Evolutionary conservation across 2,113 vertebrate species (phyloP).

Genomic region (Mormyrus lacerda): DNA sequence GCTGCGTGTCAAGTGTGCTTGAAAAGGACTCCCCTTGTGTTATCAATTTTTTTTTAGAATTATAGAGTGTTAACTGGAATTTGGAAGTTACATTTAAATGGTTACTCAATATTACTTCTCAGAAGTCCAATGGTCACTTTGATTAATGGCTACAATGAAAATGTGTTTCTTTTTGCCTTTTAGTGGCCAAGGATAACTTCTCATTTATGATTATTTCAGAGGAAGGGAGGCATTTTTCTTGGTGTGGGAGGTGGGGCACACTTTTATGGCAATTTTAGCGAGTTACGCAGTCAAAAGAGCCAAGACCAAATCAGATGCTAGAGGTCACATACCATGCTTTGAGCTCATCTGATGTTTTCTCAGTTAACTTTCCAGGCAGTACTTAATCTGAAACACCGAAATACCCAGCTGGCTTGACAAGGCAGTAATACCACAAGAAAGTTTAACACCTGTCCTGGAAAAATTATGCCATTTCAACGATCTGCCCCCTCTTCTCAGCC

Average conservation of each 20-base stretch:
- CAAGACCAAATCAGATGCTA: not conserved
- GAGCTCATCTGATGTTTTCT: not conserved
- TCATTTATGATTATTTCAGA: not conserved
- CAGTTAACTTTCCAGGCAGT: not conserved
- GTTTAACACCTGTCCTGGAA: not conserved
- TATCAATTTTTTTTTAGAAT: slow-evolving; percentile 2
- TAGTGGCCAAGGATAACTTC: not conserved
- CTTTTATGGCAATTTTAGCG: not conserved
- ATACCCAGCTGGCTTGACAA: not conserved
- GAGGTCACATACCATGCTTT: not conserved
- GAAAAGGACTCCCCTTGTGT: not conserved
- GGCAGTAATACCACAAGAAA: not conserved
- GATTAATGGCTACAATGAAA: not conserved
- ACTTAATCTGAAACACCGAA: not conserved
- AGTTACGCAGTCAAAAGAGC: not conserved
- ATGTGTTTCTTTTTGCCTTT: not conserved
- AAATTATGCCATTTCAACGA: not conserved
- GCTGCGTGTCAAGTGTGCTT: not conserved
- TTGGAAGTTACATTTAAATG: not conserved
- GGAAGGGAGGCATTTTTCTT: not conserved
- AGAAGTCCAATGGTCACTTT: not conserved
- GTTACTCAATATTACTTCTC: slow-evolving; percentile 7
- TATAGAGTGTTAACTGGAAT: not conserved
- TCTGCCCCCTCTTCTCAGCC: not conserved
- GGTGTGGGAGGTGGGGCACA: not conserved